Evolutionary conservation across 2,113 vertebrate species (phyloP).

Genomic region (Anoplopoma fimbria): DNA sequence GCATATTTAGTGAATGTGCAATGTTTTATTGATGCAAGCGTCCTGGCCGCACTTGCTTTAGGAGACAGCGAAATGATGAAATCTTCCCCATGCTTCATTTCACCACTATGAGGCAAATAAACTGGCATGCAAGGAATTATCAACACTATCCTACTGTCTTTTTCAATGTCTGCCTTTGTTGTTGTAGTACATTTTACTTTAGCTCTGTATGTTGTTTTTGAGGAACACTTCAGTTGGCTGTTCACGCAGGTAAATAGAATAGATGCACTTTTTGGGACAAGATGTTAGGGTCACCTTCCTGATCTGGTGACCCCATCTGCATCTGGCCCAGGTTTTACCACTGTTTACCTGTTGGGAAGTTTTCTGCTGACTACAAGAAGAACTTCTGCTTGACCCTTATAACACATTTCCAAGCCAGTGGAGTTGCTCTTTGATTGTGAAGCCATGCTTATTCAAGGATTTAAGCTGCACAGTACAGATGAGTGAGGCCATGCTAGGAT

Average conservation of each 20-base stretch:
- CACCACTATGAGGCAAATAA: conserved; percentile 39
- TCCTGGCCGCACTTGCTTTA: conserved; percentile 54
- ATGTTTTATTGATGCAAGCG: conserved; percentile 79
- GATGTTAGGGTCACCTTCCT: conserved; percentile 10
- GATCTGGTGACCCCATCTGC: conserved; percentile 4
- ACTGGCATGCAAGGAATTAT: conserved; percentile 31
- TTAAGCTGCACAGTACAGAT: conserved; percentile 81
- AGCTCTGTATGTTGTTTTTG: neutral
- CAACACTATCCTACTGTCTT: too few species aligned
- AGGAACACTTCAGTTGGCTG: neutral
- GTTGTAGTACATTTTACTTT: neutral
- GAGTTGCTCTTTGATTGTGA: conserved; percentile 83
- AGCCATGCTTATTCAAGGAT: conserved; percentile 85
- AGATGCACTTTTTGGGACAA: neutral
- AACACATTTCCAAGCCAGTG: conserved; percentile 86
- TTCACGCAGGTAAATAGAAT: conserved; percentile 26
- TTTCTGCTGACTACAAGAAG: conserved; percentile 77
- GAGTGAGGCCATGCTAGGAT: conserved; percentile 74
- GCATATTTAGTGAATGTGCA: conserved; percentile 63
- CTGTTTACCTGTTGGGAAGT: conserved; percentile 62
- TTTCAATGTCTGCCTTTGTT: too few species aligned
- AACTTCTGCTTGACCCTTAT: conserved; percentile 86
- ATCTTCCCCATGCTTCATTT: conserved; percentile 65
- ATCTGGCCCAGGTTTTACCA: conserved; percentile 10
- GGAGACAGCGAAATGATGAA: conserved; percentile 65